Conservation (phyloP, 2,113 vertebrate species). For the Todiramphus chloris region DNA sequence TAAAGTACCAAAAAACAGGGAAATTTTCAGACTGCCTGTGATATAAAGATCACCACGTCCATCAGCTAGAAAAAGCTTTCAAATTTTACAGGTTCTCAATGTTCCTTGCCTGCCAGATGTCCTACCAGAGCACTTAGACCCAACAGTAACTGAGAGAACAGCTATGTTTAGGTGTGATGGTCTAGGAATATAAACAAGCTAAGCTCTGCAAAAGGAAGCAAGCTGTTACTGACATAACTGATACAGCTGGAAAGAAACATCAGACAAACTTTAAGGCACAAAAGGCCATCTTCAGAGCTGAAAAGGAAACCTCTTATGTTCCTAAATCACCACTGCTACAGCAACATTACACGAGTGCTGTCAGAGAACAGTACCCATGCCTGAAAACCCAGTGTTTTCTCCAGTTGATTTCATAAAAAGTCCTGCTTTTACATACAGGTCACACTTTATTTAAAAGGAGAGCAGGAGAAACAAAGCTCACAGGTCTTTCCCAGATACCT, state of each 20-base stretch:
- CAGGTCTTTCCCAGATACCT: conserved; percentile 20
- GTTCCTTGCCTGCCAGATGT: background rate
- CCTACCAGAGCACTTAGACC: background rate
- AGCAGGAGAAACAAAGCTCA: background rate
- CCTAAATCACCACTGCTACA: background rate
- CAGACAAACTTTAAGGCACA: background rate
- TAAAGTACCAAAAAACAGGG: background rate
- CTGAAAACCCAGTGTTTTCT: background rate
- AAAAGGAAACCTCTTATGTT: background rate
- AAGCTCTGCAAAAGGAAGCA: background rate
- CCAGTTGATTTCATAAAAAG: background rate
- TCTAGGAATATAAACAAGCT: background rate
- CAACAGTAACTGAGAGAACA: background rate
- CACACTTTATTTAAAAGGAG: background rate
- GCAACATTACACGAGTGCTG: background rate
- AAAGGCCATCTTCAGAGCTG: background rate
- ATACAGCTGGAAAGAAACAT: background rate
- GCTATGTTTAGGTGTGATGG: background rate
- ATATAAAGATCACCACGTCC: background rate
- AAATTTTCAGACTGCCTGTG: background rate
- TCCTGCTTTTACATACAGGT: background rate
- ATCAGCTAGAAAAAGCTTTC: background rate
- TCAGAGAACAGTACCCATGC: background rate
- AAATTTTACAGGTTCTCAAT: background rate
- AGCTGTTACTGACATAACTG: background rate